phyloP scores from a whole-genome alignment of 1,140 invertebrate genomes.

The Aphelinus atriplicis region DNA sequence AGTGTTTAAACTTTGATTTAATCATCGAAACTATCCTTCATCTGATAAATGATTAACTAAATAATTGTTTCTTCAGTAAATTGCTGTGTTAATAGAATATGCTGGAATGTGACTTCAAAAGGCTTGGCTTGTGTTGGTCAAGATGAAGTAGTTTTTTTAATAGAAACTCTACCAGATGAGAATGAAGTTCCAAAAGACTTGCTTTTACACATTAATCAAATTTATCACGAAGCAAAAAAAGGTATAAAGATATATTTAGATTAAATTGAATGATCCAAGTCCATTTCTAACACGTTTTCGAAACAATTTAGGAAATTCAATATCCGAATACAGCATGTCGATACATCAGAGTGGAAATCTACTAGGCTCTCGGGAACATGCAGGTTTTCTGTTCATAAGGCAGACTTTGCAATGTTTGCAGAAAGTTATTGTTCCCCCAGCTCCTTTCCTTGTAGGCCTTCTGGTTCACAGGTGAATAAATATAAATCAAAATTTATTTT shows the following conservation, averaged over 20 bases:
- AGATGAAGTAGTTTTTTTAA: constrained; percentile 84
- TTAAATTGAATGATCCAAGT: too few relatives aligned
- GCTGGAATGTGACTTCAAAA: constrained; percentile 84
- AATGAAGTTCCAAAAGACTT: constrained; percentile 79
- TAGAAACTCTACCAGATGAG: constrained; percentile 80
- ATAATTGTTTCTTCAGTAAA: constrained; percentile 71
- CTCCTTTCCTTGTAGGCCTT: constrained; percentile 83
- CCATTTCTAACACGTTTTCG: constrained; percentile 24
- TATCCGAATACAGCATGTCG: constrained; percentile 79
- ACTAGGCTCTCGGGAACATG: constrained; percentile 83
- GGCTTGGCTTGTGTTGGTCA: constrained; percentile 86
- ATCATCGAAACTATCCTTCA: too few relatives aligned
- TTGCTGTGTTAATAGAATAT: constrained; percentile 82
- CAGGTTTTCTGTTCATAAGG: constrained; percentile 85
- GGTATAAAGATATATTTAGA: constrained; percentile 63
- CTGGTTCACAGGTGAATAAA: constrained; percentile 76
- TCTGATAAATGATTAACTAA: not conserved
- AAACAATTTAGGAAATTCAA: constrained; percentile 72
- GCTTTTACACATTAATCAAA: constrained; percentile 78
- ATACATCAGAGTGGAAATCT: constrained; percentile 72
- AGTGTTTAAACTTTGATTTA: constrained; percentile 57
- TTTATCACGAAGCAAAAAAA: constrained; percentile 83
- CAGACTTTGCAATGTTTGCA: constrained; percentile 87
- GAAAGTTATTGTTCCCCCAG: constrained; percentile 78
- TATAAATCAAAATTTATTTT: too few relatives aligned